These are phyloP conservation scores for Sialis fuliginosa DNA, from an alignment of 2,888 invertebrate genomes.

Conservation along the genomic window DNA sequence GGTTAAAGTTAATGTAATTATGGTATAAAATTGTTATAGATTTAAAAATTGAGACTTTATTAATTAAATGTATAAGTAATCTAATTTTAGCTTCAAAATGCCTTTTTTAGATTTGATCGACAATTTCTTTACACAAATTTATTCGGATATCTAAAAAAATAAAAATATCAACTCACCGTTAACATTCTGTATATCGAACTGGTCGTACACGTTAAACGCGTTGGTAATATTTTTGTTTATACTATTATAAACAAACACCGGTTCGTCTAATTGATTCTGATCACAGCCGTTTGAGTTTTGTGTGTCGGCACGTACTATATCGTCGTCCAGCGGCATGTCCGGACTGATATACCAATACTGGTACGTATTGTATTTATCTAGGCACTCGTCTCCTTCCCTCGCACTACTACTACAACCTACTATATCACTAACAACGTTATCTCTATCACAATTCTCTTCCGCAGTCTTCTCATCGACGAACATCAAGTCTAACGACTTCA, in stretches of 20 bases:
- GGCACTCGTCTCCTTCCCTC: conserved; percentile 15
- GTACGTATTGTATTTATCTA: conserved; percentile 31
- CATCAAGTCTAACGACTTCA: too few relatives aligned
- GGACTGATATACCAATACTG: conserved; percentile 37
- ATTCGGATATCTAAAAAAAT: too few relatives aligned
- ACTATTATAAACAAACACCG: neutral
- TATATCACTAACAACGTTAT: neutral
- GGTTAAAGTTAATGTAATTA: too few relatives aligned
- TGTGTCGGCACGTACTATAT: conserved; percentile 17
- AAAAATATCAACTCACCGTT: too few relatives aligned
- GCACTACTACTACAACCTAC: neutral
- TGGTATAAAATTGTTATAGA: too few relatives aligned
- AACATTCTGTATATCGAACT: too few relatives aligned
- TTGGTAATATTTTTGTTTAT: neutral
- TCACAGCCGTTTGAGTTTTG: neutral
- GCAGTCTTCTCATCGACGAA: neutral
- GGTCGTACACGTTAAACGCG: too few relatives aligned
- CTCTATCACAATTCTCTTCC: neutral
- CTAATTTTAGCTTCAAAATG: too few relatives aligned
- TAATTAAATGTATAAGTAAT: too few relatives aligned
- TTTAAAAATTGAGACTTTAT: too few relatives aligned
- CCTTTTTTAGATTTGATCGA: too few relatives aligned
- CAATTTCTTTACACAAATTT: too few relatives aligned
- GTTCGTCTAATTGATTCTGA: neutral
- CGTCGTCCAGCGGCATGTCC: conserved; percentile 28